phyloP scores from a whole-genome alignment of 2,797 vertebrate species.

The Myotis daubentonii region DNA sequence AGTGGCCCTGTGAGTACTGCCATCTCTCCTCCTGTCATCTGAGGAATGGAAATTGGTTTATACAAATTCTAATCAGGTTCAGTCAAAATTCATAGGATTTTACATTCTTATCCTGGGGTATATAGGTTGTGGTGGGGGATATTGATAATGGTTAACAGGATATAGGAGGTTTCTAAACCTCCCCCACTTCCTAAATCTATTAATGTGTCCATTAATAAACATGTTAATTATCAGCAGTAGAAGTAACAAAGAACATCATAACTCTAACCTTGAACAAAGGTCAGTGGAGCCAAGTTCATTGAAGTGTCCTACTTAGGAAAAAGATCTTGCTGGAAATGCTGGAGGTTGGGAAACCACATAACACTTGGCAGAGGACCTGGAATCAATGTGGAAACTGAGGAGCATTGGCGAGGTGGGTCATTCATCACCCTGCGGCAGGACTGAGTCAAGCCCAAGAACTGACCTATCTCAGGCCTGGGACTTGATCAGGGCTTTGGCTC shows the following conservation, averaged over 20 bases:
- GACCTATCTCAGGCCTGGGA: not conserved
- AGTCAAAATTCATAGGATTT: not conserved
- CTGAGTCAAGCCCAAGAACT: not conserved
- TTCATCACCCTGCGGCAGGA: constrained; percentile 29
- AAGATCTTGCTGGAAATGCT: not conserved
- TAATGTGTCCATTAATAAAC: constrained; percentile 38
- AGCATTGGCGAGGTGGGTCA: not conserved
- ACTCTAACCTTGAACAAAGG: constrained; percentile 25
- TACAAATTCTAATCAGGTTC: not conserved
- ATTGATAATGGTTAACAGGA: not conserved
- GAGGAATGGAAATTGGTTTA: not conserved
- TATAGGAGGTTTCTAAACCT: not conserved
- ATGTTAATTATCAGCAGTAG: constrained; percentile 16
- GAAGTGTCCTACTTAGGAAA: constrained; percentile 59
- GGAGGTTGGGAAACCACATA: constrained; percentile 20
- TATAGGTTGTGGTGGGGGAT: not conserved
- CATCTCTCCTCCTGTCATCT: not conserved
- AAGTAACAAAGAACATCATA: constrained; percentile 5
- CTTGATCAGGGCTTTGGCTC: constrained; percentile 9
- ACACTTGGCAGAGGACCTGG: constrained; percentile 13
- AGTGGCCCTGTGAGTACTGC: not conserved
- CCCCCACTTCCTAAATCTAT: not conserved
- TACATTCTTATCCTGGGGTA: not conserved
- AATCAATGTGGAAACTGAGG: not conserved
- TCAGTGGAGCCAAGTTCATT: constrained; percentile 42